Base-by-base conservation (phyloP, 2,888 invertebrate genomes). In the Lasioglossum morio region DNA sequence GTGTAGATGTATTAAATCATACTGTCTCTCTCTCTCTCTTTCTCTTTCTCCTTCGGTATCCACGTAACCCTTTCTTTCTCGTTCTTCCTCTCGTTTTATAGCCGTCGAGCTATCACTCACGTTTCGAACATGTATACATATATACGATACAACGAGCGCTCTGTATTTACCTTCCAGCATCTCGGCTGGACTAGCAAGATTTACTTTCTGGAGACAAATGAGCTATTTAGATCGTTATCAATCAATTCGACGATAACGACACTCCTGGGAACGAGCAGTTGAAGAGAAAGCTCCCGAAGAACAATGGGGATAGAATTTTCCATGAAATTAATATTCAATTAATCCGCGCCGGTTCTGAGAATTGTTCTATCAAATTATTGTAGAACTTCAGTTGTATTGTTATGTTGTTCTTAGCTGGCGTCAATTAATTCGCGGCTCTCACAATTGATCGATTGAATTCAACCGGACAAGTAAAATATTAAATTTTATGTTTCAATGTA, bases 1-100 rank as follows among this genome's bases (percentile, higher is more conserved):
- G 81, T 79, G 16, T 46, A 72, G 75, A 83, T 84, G 76, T 76
- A 81, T 83, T 72, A 83, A 82, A 81, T 77, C 79, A 81, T 74
- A 34, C 87, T 69, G 75, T 81, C 66, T 57, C 77, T 72, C 78
- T 81, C 30, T 23, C 4, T 5, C 63, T 43, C 27, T n/a, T 57
- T 43, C 66, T 81, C 76, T n/a, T n/a, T n/a, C n/a, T n/a, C n/a
- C n/a, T 40, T 72, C 76, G 27, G 27, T n/a, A 14, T 60, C 60
- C 27, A 27, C 48, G 43, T 79, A 69, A 53, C 72, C 74, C 77
- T 82, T 79, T 37, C 43, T 43, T 19, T 37, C 81, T 69, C 37
- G n/a, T 66, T 84, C 79, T 34, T 60, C 78, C 75, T 30, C 69
- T 74, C n/a, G 34, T n/a, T 37, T 8, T 53, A 7, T 48, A 70